Evolutionary conservation across 2,888 invertebrate species (phyloP).

Genomic region (Eristalis arbustorum): DNA sequence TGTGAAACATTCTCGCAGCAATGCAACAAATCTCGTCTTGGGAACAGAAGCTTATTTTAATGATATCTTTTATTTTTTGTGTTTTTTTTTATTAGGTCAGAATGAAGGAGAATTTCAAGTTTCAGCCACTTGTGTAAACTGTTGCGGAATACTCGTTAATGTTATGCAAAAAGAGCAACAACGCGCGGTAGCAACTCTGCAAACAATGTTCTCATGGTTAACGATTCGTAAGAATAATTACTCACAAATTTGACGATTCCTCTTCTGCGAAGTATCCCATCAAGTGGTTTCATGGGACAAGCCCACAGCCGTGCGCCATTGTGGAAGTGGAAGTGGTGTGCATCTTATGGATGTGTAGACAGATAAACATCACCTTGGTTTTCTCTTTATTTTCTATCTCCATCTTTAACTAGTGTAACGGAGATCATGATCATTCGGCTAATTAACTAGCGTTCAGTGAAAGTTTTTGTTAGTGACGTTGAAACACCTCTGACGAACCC

Average conservation of each 20-base stretch:
- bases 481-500: constrained; percentile 2
- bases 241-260: constrained; percentile 7
- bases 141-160: constrained; percentile 15
- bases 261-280: background rate
- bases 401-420: background rate
- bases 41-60: background rate
- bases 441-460: constrained; percentile 21
- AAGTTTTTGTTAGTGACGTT: constrained; percentile 1
- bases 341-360: background rate
- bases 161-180: constrained; percentile 30
- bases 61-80: background rate
- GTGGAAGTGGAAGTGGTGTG: background rate
- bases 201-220: constrained; percentile 24
- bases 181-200: background rate
- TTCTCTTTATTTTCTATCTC: background rate
- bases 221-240: constrained; percentile 21
- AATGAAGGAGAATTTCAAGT: constrained; percentile 25
- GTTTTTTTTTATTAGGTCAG: constrained; percentile 2
- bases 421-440: constrained; percentile 19
- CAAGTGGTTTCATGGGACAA: background rate
- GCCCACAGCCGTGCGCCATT: background rate
- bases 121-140: constrained; percentile 21
- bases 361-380: background rate
- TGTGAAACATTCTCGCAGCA: constrained; percentile 24
- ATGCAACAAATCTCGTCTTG: constrained; percentile 11